These are phyloP conservation scores for Triplophysa rosa DNA, from an alignment of 2,113 vertebrate genomes.

Conservation along the genomic window DNA sequence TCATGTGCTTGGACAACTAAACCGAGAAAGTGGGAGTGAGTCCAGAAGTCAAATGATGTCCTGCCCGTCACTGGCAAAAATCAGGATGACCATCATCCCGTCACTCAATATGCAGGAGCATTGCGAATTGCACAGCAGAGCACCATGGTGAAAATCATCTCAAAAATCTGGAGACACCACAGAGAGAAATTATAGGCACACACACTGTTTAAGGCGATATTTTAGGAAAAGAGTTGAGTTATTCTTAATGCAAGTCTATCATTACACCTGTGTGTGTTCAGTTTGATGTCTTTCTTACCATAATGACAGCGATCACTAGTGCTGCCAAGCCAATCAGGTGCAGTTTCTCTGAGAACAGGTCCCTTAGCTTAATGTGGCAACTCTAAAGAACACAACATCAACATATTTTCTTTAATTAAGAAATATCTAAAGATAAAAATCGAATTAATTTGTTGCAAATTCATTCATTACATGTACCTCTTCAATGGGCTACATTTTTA, in stretches of 20 bases:
- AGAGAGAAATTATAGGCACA: not conserved
- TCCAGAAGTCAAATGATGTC: not conserved
- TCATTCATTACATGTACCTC: too few species aligned
- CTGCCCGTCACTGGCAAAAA: not conserved
- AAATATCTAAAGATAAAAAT: too few species aligned
- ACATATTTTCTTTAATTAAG: not conserved
- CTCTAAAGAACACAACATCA: constrained; percentile 55
- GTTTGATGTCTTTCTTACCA: constrained; percentile 77
- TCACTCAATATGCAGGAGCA: constrained; percentile 39
- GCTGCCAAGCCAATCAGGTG: constrained; percentile 91
- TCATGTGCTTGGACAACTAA: constrained; percentile 1
- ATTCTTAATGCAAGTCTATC: constrained; percentile 2
- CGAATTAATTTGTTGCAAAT: too few species aligned
- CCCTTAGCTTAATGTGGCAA: constrained; percentile 83
- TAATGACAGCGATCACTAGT: constrained; percentile 89
- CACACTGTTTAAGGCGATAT: not conserved
- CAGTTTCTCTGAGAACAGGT: constrained; percentile 89
- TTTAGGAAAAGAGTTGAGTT: not conserved
- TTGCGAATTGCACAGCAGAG: constrained; percentile 51
- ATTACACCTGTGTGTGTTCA: not conserved
- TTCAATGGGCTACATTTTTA: too few species aligned
- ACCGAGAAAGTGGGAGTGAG: not conserved
- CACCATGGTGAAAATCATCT: constrained; percentile 54
- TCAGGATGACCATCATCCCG: not conserved
- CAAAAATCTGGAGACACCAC: constrained; percentile 39